Evolutionary conservation across 2,797 vertebrate genomes (phyloP), one percentile per base, ranked within the genome.

Genomic region (Characodon lateralis): DNA sequence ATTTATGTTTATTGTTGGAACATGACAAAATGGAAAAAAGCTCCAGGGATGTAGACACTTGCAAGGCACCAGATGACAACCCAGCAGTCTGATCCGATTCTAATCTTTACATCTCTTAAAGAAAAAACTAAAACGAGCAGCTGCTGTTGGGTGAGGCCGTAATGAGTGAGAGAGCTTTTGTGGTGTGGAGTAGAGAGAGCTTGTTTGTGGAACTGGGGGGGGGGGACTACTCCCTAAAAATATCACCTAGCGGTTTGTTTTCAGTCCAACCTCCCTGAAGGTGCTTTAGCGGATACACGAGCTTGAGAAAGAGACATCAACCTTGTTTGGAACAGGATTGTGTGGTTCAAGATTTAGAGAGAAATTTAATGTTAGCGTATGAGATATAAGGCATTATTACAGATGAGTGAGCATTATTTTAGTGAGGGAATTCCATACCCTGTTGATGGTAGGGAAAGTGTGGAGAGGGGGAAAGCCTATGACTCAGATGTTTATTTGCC

Each of bases 201-300:
- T 80, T 92, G 90, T 92, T 94, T 93, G 89, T 91, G 91, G 93
- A 93, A 83, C 80, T 84, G 90, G 89, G 85, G 87, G 85, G 92
- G 86, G 89, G 85, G 39, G 43, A 50, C 16, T 41, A 71, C 66
- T 79, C 85, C 80, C 92, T 93, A 91, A 94, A 93, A 93, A 95
- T 92, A 92, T 81, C 88, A 18, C 58, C 80, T 80, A 88, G 88
- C 59, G 0, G 8, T 14, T 53, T 76, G 55, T 53, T 76, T 83
- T 93, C 87, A 83, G 80, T 88, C 73, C 59, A 75, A 73, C 16
- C 58, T 51, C 63, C 58, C 70, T 55, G 28, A 71, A 61, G 56
- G 68, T 74, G 73, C 13, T n/a, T 18, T 53, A 56, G 81, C 5
- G 72, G 50, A 63, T 75, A 35, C 73, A 77, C 3, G 26, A 48